Evolutionary conservation across 2,888 invertebrate species (phyloP).

Genomic region (Ramazzottius varieornatus): DNA sequence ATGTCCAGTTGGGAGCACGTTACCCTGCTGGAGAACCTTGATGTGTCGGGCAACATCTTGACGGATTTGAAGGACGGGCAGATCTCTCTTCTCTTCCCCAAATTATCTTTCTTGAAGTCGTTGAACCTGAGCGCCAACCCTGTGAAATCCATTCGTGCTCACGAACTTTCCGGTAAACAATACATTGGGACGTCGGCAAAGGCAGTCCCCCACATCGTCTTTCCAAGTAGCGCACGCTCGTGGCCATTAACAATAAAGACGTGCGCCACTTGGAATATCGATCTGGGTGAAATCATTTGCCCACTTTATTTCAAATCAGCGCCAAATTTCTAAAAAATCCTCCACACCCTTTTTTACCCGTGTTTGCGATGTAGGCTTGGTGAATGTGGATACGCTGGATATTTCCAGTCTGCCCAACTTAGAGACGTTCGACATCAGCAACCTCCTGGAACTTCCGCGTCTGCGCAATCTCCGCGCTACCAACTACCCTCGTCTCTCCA

Average conservation of each 20-base stretch:
- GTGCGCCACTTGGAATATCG: too few relatives aligned
- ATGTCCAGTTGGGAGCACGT: neutral
- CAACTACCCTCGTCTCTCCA: neutral
- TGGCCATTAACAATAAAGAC: too few relatives aligned
- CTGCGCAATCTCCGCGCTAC: neutral
- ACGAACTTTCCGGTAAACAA: neutral
- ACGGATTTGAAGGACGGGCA: neutral
- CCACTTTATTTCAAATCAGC: too few relatives aligned
- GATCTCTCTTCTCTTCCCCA: neutral
- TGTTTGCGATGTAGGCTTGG: too few relatives aligned
- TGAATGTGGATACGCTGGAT: neutral
- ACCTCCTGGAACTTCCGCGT: neutral
- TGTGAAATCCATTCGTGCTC: neutral
- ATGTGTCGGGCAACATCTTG: neutral
- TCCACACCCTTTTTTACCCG: too few relatives aligned
- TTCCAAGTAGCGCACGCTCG: too few relatives aligned
- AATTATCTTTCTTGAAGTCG: neutral
- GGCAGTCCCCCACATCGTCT: too few relatives aligned
- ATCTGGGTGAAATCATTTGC: too few relatives aligned
- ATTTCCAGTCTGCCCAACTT: neutral
- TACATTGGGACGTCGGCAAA: too few relatives aligned
- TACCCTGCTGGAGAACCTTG: neutral
- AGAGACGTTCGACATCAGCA: conserved; percentile 4
- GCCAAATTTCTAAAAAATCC: too few relatives aligned
- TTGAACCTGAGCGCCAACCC: neutral